Conservation (phyloP, 2,797 vertebrate species). For the Tokudaia muenninki region DNA sequence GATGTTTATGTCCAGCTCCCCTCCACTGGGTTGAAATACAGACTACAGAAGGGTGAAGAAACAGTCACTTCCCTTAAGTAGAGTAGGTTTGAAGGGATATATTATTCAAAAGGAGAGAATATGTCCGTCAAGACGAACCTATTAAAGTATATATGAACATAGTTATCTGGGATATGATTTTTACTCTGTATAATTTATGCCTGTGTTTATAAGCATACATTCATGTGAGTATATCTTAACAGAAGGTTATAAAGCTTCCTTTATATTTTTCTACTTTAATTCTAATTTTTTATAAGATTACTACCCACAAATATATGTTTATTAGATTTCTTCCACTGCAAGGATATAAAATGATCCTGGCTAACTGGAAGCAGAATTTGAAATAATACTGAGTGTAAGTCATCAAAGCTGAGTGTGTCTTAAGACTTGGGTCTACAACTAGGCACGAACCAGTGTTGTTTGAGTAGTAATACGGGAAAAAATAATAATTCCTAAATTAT, state of each 20-base stretch:
- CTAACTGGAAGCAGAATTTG: neutral
- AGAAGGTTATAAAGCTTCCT: neutral
- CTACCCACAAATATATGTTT: neutral
- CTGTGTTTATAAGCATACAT: neutral
- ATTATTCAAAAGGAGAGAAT: slow-evolving; percentile 21
- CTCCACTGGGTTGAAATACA: neutral
- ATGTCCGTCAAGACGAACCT: slow-evolving; percentile 4
- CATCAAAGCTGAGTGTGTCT: neutral
- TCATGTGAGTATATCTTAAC: neutral
- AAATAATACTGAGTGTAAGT: neutral
- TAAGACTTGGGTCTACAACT: neutral
- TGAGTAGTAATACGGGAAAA: too few relatives aligned
- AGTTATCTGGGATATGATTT: slow-evolving; percentile 46
- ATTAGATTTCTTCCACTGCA: neutral
- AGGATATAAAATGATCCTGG: neutral
- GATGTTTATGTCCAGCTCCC: neutral
- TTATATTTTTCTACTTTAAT: slow-evolving; percentile 17
- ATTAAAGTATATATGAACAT: slow-evolving; percentile 10
- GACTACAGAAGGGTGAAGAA: neutral
- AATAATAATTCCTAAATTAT: neutral
- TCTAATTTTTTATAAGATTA: slow-evolving; percentile 26
- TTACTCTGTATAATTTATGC: neutral
- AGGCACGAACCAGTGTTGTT: neutral
- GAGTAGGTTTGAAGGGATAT: neutral
- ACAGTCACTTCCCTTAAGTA: neutral